Evolutionary conservation across 2,113 vertebrate genomes (phyloP).

Genomic region (Crocuta crocuta): DNA sequence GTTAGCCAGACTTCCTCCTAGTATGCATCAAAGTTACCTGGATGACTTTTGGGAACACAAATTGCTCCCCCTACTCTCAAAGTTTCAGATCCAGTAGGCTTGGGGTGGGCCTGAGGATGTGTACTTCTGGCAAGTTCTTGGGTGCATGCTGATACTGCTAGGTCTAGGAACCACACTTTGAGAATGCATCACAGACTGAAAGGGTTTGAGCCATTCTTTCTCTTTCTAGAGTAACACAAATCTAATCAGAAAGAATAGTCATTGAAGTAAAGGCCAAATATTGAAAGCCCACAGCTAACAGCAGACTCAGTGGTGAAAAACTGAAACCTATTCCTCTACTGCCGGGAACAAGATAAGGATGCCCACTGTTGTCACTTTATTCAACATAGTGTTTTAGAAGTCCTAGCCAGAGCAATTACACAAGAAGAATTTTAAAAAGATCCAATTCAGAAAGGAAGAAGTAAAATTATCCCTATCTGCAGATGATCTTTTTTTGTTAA

Average conservation of each 20-base stretch:
- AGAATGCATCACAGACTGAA: background rate
- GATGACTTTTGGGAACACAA: background rate
- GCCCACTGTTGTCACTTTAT: background rate
- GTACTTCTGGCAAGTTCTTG: background rate
- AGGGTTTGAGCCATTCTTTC: background rate
- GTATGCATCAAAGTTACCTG: background rate
- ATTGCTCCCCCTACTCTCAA: background rate
- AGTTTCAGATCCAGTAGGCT: background rate
- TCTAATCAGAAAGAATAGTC: background rate
- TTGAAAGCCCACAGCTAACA: background rate
- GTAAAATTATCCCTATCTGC: background rate
- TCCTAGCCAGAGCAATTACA: background rate
- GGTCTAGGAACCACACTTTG: background rate
- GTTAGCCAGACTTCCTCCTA: background rate
- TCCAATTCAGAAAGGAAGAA: background rate
- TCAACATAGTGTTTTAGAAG: background rate
- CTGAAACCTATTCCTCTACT: background rate
- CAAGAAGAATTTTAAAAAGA: background rate
- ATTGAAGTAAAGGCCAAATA: slow-evolving; percentile 17
- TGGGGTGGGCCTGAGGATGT: background rate
- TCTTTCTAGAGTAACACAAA: slow-evolving; percentile 36
- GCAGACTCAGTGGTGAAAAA: background rate
- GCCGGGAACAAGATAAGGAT: background rate
- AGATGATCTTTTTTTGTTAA: background rate
- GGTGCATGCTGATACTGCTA: background rate